Evolutionary conservation across 2,113 vertebrate species (phyloP), one percentile per base, ranked within the genome.

Genomic region (Theristicus caerulescens): DNA sequence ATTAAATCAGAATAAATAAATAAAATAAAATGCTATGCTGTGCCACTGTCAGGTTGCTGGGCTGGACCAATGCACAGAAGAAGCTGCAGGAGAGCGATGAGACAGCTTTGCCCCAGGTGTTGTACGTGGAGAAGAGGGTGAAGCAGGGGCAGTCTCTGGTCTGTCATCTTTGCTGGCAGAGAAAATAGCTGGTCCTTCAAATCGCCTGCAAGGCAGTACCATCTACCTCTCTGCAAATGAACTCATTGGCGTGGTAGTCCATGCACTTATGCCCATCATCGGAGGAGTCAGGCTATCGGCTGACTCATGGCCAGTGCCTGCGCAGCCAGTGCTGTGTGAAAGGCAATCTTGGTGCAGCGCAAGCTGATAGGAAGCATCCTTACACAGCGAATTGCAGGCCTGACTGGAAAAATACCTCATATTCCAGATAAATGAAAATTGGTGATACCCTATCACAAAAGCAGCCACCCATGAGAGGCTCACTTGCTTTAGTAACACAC

Each of bases 341-440:
- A 82, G 54, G 59, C 84, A 57, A 26, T 69, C 87, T 26, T 51
- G 18, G 5, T 2, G 4, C 66, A 69, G 42, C 4, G 1, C 19
- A 57, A 44, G 34, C 71, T 80, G 84, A 47, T 59, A 59, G 62
- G 66, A 69, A 84, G 34, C 46, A 69, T 85, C 87, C 73, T 90
- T 46, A 66, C 51, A 46, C 59, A 65, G 85, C 3, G 4, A 80
- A 82, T 83, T 84, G 66, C 69, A 84, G 70, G 61, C 40, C 67
- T 88, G 88, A 52, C 72, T 65, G 79, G 76, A 71, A 91, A 86
- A 92, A 90, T 82, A 79, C 38, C 67, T 88, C 67, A 38, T 83
- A 90, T 86, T 88, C 47, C 36, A 76, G 93, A 89, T 91, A 89
- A 97, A 85, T 80, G 73, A 85, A 94, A 82, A 89, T 91, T 88